These are phyloP conservation scores for Acromyrmex charruanus DNA, from an alignment of 1,140 invertebrate genomes.

Conservation along the genomic window DNA sequence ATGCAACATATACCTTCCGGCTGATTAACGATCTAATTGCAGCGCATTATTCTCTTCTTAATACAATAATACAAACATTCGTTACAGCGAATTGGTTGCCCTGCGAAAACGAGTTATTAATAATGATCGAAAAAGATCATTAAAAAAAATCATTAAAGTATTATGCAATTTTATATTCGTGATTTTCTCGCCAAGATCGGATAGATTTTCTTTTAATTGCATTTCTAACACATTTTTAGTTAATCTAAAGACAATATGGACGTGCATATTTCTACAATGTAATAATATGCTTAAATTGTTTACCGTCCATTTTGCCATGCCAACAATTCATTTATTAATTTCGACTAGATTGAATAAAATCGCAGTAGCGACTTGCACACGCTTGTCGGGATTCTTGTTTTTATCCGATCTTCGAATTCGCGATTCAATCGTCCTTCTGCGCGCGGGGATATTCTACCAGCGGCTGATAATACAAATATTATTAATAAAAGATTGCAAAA, in stretches of 20 bases:
- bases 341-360: slow-evolving; percentile 34
- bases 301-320: neutral
- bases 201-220: slow-evolving; percentile 8
- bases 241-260: slow-evolving; percentile 21
- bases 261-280: neutral
- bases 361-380: slow-evolving; percentile 5
- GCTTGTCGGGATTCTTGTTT: neutral
- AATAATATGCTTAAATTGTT: neutral
- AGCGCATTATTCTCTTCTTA: slow-evolving; percentile 37
- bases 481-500: neutral
- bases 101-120: slow-evolving; percentile 22
- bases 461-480: slow-evolving; percentile 48
- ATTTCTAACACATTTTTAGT: slow-evolving; percentile 2
- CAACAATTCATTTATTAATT: slow-evolving; percentile 27
- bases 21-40: slow-evolving; percentile 50
- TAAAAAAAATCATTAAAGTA: neutral
- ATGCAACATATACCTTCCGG: slow-evolving; percentile 17
- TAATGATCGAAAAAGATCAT: neutral
- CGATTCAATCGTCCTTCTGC: slow-evolving; percentile 30
- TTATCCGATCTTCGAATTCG: slow-evolving; percentile 21
- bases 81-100: slow-evolving; percentile 40
- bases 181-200: neutral
- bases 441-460: slow-evolving; percentile 33
- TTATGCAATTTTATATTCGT: neutral
- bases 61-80: slow-evolving; percentile 24